Evolutionary conservation across 2,113 vertebrate species (phyloP), one percentile per base, ranked within the genome.

Genomic region (Chascanopsetta lugubris): DNA sequence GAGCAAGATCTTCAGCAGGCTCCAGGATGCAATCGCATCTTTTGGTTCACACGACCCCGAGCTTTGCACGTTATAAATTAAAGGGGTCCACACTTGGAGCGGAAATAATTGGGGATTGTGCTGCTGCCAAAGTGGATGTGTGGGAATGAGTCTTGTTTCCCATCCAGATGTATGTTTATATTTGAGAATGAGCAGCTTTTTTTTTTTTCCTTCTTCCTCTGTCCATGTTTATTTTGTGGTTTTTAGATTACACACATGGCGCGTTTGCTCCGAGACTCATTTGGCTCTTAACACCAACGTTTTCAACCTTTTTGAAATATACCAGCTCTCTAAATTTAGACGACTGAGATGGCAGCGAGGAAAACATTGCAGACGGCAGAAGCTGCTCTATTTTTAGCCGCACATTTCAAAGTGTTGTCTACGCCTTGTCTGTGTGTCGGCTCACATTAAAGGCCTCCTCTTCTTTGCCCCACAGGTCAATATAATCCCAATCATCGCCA

Each of bases 401-500:
- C n/a, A 20, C 32, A 17, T 59, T 46, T 49, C 12, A 46, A 62
- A 56, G 34, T 3, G 3, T 59, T 22, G 17, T 57, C 25, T 47
- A 2, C 47, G 53, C 46, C 45, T 34, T 59, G 30, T 63, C 47
- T 50, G 54, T 61, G 0, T 77, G 32, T 70, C 40, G 11, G 0
- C 26, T 20, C 29, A 12, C 42, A 4, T 30, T 29, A 51, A 64
- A 47, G 12, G 15, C 38, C 1, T 18, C 17, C 11, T 62, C 10
- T 8, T 58, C 27, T 69, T 4, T 55, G 24, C 1, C 25, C 27
- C 26, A 2, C 75, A 99, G 97, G 97, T 99, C 68, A 99, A 99
- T 83, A 98, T 99, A 69, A 96, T 99, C 72, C 97, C 97, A 48
- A 95, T 99, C 72, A 94, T 99, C 72, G 97, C 97, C 79, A 99